Evolutionary conservation across 2,113 vertebrate genomes (phyloP).

Genomic region (Urocitellus parryii): DNA sequence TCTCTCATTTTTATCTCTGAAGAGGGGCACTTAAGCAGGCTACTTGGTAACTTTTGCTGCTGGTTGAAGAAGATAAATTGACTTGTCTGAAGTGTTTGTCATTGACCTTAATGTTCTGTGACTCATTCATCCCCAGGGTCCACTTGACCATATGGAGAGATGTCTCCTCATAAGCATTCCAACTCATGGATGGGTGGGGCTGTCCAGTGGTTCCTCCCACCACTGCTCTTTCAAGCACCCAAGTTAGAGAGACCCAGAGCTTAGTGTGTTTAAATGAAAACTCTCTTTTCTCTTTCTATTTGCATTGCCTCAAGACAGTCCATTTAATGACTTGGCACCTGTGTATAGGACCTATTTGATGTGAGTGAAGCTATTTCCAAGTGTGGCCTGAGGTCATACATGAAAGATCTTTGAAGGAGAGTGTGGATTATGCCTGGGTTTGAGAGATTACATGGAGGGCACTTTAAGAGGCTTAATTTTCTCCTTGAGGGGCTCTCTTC

Average conservation of each 20-base stretch:
- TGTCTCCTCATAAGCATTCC: not conserved
- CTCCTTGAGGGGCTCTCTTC: constrained; percentile 59
- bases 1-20: constrained; percentile 59
- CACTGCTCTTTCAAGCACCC: not conserved
- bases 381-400: constrained; percentile 52
- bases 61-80: constrained; percentile 59
- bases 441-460: constrained; percentile 66
- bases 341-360: not conserved
- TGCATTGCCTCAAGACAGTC: not conserved
- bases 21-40: constrained; percentile 65
- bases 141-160: not conserved
- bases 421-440: constrained; percentile 59
- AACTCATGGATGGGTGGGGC: not conserved
- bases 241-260: not conserved
- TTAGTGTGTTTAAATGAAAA: not conserved
- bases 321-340: constrained; percentile 8
- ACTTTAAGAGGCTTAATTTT: constrained; percentile 79
- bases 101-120: constrained; percentile 59
- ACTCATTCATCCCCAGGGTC: constrained; percentile 22
- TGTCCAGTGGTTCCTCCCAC: no score
- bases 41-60: constrained; percentile 33
- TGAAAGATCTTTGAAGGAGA: constrained; percentile 47
- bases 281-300: not conserved
- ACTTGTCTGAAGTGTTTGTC: constrained; percentile 63
- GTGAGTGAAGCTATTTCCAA: constrained; percentile 38